Base-by-base conservation (phyloP, 2,797 vertebrate genomes). In the Argentina silus region DNA sequence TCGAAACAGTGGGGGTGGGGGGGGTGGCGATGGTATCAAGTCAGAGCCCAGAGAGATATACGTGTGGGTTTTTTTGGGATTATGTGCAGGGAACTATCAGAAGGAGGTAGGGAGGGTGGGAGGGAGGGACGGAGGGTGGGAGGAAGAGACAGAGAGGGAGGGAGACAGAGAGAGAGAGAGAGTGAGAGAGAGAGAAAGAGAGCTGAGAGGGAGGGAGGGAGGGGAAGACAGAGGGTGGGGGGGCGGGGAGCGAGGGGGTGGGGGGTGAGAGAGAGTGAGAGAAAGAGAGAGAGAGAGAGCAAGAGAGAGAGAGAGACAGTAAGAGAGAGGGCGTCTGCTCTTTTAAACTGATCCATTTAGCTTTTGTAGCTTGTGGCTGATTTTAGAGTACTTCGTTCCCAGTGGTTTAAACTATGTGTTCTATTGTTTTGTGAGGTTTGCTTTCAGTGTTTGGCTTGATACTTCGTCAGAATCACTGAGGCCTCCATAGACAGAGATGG, bases 11-110 rank as follows among this genome's bases (percentile, higher is more conserved):
- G n/a, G n/a, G n/a, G n/a, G n/a, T n/a, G n/a, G n/a, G n/a, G n/a
- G n/a, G n/a, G n/a, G n/a, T n/a, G n/a, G n/a, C n/a, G n/a, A n/a
- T n/a, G n/a, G n/a, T n/a, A n/a, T n/a, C n/a, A n/a, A n/a, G n/a
- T n/a, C n/a, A n/a, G n/a, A n/a, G n/a, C n/a, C n/a, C 55, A 9
- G 9, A 57, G 9, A 57, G 19, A 23, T 17, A n/a, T 3, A 19
- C 23, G 55, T 57, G 55, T 57, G 55, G 55, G 55, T 57, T 57
- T 57, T 57, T 51, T 12, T n/a, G 55, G 55, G 17, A 10, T 57
- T 19, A 12, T 21, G 19, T 19, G 23, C 12, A 57, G 55, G 17
- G 8, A 57, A 57, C 9, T 51, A 51, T 11, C 50, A 15, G 14
- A 12, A n/a, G n/a, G n/a, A n/a, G n/a, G n/a, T n/a, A n/a, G n/a